Evolutionary conservation across 1,140 invertebrate species (phyloP).

Genomic region (Pectinophora gossypiella): DNA sequence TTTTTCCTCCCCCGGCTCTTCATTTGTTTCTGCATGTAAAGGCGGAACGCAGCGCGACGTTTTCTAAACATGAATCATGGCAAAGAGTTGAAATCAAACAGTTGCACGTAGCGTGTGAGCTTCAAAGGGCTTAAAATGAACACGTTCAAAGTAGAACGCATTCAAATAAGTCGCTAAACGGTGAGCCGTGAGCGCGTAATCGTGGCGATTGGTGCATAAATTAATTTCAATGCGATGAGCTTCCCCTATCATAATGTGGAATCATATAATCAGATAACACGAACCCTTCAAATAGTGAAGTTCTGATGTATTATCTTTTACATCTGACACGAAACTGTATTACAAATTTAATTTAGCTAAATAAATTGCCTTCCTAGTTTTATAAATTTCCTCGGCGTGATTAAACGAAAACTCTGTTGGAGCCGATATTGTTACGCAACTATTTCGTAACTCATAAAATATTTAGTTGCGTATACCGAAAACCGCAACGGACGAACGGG

Average conservation of each 20-base stretch:
- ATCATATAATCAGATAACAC: neutral
- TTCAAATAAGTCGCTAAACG: slow-evolving; percentile 38
- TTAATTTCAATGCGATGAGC: slow-evolving; percentile 41
- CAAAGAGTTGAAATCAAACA: slow-evolving; percentile 59
- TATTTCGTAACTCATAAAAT: slow-evolving; percentile 67
- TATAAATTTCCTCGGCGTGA: slow-evolving; percentile 13
- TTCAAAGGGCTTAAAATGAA: slow-evolving; percentile 57
- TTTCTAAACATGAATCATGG: slow-evolving; percentile 33
- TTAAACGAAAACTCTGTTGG: slow-evolving; percentile 25
- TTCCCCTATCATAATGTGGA: slow-evolving; percentile 5
- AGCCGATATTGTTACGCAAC: slow-evolving; percentile 42
- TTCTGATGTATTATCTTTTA: neutral
- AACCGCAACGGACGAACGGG: slow-evolving; percentile 48
- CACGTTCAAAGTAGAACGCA: slow-evolving; percentile 52
- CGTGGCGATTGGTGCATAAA: slow-evolving; percentile 42
- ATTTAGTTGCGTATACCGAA: slow-evolving; percentile 52
- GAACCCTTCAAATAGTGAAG: neutral
- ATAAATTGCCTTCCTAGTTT: neutral
- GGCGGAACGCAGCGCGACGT: slow-evolving; percentile 29
- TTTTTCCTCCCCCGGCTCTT: slow-evolving; percentile 40
- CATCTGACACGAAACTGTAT: neutral
- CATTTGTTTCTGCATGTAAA: slow-evolving; percentile 56
- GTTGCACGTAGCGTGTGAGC: slow-evolving; percentile 37
- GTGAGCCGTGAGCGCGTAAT: slow-evolving; percentile 36
- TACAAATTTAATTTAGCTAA: neutral